phyloP scores from a whole-genome alignment of 2,888 invertebrate genomes.

The Torymus auratus region DNA sequence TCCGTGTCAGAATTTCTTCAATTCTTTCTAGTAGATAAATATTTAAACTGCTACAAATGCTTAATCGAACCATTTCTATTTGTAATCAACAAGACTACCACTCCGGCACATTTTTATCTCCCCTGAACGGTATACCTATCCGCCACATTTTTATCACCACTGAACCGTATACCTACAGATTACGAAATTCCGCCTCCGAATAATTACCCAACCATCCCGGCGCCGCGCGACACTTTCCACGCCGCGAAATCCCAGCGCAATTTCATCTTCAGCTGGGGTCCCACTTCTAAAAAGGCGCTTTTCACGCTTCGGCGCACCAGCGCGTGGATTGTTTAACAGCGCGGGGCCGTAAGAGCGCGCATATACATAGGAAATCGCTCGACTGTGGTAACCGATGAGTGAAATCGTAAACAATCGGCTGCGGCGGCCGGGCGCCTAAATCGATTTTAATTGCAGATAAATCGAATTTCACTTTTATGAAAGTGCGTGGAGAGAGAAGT shows the following conservation, averaged over 20 bases:
- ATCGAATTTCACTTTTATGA: slow-evolving; percentile 59
- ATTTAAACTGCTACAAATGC: no score
- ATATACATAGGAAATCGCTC: slow-evolving; percentile 5
- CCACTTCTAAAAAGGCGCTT: not conserved
- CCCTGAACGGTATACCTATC: no score
- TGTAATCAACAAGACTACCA: no score
- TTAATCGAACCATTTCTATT: no score
- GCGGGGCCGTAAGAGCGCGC: not conserved
- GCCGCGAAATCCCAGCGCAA: not conserved
- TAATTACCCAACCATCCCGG: not conserved
- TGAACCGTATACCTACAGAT: not conserved
- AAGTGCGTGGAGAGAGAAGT: slow-evolving; percentile 30
- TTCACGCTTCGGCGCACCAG: slow-evolving; percentile 14
- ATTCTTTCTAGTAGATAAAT: no score
- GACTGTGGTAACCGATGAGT: slow-evolving; percentile 35
- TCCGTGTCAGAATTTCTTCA: no score
- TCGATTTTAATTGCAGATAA: slow-evolving; percentile 57
- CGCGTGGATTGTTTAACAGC: slow-evolving; percentile 6
- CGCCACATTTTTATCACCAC: no score
- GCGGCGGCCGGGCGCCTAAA: slow-evolving; percentile 19
- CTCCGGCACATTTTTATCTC: no score
- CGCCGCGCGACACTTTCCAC: no score
- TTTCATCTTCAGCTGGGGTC: not conserved
- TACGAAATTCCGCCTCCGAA: not conserved
- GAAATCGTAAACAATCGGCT: slow-evolving; percentile 55